Evolutionary conservation across 1,140 invertebrate genomes (phyloP), one percentile per base, ranked within the genome.

Genomic region (Eurytemora carolleeae): DNA sequence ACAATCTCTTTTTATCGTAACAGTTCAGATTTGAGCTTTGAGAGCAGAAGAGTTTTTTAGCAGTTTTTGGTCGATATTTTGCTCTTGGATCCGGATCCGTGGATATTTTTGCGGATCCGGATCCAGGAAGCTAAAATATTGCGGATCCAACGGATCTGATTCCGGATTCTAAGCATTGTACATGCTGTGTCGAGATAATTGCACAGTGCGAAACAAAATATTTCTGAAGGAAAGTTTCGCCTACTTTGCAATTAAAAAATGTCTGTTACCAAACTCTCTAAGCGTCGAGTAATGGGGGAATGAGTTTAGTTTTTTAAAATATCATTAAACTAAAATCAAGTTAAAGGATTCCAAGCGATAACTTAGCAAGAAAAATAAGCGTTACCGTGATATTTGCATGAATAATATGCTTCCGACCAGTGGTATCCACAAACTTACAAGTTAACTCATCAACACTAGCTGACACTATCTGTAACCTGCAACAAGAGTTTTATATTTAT

Each of bases 391-490:
- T 95, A 77, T 97, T 96, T 61, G 91, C 93, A 75, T 93, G 89
- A 70, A 97, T 94, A 72, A 90, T 86, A 72, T 91, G 91, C 77
- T 87, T 86, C 75, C 90, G 89, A 68, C 88, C 89, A 79, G 83
- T 87, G 76, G 81, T 84, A 70, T 85, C 85, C 75, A 97, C 82
- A 78, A 97, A 97, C 74, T 85, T 83, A 80, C 91, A 96, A 69
- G 85, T 86, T 68, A 98, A 79, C 77, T 98, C 94, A 76, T 98
- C 93, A 68, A 97, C 89, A 79, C 88, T 93, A 68, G 93, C 92
- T 71, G 87, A 85, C 74, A 91, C 81, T 76, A 94, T 87, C 79
- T 91, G 88, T 83, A 97, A 96, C 71, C 90, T 80, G 74, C 92
- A 87, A 44, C n/a, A 44, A n/a, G n/a, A n/a, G n/a, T n/a, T n/a